A percentile compares a stretch with the other conserved stretches of the same genome.
Conservation (phyloP, 2,113 vertebrate species). For the Setophaga coronata region DNA sequence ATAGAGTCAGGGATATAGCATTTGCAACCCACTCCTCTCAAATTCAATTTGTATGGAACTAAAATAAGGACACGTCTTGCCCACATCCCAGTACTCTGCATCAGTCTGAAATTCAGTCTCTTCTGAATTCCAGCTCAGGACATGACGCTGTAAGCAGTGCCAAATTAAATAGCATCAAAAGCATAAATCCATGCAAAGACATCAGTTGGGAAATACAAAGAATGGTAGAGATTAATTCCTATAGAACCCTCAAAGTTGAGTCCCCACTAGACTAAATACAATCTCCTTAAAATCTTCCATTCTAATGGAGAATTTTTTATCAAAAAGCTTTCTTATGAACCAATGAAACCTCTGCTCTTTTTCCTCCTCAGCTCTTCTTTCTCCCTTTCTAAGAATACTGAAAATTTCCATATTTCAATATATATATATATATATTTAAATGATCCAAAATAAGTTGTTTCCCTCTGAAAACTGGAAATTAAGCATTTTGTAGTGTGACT, state of each 20-base stretch:
- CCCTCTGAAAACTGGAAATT: background rate
- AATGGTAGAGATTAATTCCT: background rate
- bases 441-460: background rate
- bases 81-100: fast-evolving
- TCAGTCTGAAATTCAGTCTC: background rate
- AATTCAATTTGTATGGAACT: background rate
- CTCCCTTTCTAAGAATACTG: background rate
- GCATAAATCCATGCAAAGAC: background rate
- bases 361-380: background rate
- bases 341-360: background rate
- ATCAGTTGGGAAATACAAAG: background rate
- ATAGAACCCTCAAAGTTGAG: background rate
- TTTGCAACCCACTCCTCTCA: background rate
- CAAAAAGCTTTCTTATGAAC: background rate
- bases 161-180: background rate
- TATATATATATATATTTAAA: background rate
- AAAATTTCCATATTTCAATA: background rate
- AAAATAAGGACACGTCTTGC: background rate
- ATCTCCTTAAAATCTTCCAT: background rate
- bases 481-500: background rate
- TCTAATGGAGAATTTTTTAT: background rate
- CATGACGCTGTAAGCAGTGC: background rate
- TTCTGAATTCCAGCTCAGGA: background rate
- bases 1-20: background rate
- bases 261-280: background rate